Conservation (phyloP, 2,113 vertebrate species). For the Apodemus sylvaticus region DNA sequence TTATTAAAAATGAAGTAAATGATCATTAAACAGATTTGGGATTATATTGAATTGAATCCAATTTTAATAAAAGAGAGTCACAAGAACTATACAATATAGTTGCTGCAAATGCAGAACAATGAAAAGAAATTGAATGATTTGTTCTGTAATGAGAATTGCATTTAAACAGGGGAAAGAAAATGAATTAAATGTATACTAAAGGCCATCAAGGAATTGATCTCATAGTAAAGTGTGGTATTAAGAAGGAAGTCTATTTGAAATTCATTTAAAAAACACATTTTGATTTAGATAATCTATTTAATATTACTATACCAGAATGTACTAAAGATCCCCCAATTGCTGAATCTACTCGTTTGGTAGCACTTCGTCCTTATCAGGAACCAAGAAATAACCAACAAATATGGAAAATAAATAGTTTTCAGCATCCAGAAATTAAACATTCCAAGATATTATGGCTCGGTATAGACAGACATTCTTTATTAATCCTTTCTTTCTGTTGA, state of each 20-base stretch:
- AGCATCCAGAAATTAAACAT: background rate
- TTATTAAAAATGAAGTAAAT: background rate
- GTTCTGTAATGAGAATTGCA: slow-evolving; percentile 35
- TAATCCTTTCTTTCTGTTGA: background rate
- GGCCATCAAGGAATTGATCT: background rate
- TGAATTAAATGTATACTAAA: slow-evolving; percentile 40
- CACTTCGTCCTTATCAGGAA: background rate
- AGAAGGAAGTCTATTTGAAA: slow-evolving; percentile 9
- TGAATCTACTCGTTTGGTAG: background rate
- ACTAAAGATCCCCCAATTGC: background rate
- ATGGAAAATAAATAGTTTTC: background rate
- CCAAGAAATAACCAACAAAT: background rate
- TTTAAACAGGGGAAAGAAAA: slow-evolving; percentile 45
- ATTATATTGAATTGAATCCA: slow-evolving; percentile 35
- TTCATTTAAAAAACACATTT: slow-evolving; percentile 1
- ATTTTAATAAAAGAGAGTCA: slow-evolving; percentile 36
- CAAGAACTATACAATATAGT: background rate
- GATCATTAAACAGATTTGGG: background rate
- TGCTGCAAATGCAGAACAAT: background rate
- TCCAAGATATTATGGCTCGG: background rate
- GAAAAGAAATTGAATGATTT: background rate
- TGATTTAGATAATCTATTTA: slow-evolving; percentile 33
- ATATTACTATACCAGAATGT: background rate
- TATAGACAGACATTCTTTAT: background rate
- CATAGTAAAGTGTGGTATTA: background rate